phyloP scores from a whole-genome alignment of 2,113 vertebrate species.

The Epinephelus lanceolatus region DNA sequence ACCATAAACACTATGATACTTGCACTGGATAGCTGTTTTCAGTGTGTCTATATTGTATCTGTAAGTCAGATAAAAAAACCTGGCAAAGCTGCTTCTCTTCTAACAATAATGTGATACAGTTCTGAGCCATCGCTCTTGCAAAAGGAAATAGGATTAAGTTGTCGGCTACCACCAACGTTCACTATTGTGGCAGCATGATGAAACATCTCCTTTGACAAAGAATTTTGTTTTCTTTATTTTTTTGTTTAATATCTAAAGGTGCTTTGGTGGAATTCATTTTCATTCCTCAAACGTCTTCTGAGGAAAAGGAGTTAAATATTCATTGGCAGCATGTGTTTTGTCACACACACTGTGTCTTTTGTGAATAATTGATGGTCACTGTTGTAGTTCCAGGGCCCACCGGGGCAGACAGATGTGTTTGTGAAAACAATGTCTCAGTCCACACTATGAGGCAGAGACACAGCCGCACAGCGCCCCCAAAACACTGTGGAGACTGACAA shows the following conservation, averaged over 20 bases:
- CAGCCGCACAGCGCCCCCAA: slow-evolving; percentile 12
- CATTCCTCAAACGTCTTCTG: slow-evolving; percentile 45
- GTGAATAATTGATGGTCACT: slow-evolving; percentile 81
- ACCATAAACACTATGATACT: no score
- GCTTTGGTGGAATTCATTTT: slow-evolving; percentile 51
- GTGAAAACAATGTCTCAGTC: slow-evolving; percentile 61
- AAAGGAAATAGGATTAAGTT: slow-evolving; percentile 78
- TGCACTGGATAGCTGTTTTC: no score
- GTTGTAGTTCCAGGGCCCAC: slow-evolving; percentile 70
- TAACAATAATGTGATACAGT: slow-evolving; percentile 72
- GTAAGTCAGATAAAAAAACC: not conserved
- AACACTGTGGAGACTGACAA: slow-evolving; percentile 28
- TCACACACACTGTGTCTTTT: slow-evolving; percentile 70
- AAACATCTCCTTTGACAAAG: slow-evolving; percentile 71
- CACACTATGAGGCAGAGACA: slow-evolving; percentile 24
- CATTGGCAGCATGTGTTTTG: slow-evolving; percentile 78
- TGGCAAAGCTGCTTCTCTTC: slow-evolving; percentile 78
- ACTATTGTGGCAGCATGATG: slow-evolving; percentile 59
- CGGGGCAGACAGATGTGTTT: slow-evolving; percentile 59
- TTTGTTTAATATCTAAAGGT: slow-evolving; percentile 43
- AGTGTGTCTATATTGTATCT: no score
- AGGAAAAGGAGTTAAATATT: slow-evolving; percentile 75
- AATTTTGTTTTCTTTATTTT: slow-evolving; percentile 68
- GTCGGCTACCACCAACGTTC: slow-evolving; percentile 69
- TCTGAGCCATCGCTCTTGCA: slow-evolving; percentile 72